Conservation (phyloP, 2,888 invertebrate genomes). For the Plemyria rubiginata region DNA sequence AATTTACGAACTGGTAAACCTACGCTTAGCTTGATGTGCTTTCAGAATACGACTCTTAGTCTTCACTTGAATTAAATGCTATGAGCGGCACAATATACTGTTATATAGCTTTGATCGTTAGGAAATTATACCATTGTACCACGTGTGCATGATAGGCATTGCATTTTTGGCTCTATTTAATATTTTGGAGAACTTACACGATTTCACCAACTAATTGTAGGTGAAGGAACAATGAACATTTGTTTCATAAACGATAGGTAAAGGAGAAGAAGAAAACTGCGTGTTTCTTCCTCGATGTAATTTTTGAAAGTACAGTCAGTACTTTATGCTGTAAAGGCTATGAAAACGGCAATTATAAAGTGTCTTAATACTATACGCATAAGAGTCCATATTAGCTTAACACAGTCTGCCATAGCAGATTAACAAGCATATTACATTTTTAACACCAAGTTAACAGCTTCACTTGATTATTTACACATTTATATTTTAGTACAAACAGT, state of each 20-base stretch:
- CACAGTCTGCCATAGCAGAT: slow-evolving; percentile 64
- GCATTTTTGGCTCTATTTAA: slow-evolving; percentile 66
- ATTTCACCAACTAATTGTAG: slow-evolving; percentile 40
- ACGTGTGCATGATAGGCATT: slow-evolving; percentile 59
- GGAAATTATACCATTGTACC: slow-evolving; percentile 60
- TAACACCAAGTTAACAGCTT: slow-evolving; percentile 77
- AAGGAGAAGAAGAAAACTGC: slow-evolving; percentile 56
- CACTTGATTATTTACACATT: slow-evolving; percentile 73
- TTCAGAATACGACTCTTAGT: slow-evolving; percentile 24
- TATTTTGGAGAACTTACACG: slow-evolving; percentile 46
- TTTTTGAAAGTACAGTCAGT: slow-evolving; percentile 44
- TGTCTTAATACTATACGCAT: slow-evolving; percentile 60
- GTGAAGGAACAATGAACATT: slow-evolving; percentile 39
- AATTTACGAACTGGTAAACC: slow-evolving; percentile 1
- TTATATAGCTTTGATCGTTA: slow-evolving; percentile 64
- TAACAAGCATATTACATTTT: slow-evolving; percentile 69
- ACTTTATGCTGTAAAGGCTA: slow-evolving; percentile 53
- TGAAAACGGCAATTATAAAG: slow-evolving; percentile 59
- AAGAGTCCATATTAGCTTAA: slow-evolving; percentile 72
- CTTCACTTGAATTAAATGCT: slow-evolving; percentile 58
- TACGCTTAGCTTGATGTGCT: neutral
- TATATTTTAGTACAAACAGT: slow-evolving; percentile 84
- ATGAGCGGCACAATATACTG: slow-evolving; percentile 62
- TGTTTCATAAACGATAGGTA: slow-evolving; percentile 38
- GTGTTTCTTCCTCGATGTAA: slow-evolving; percentile 60